Base-by-base conservation (phyloP, 1,140 invertebrate species). In the Sarcophaga bullata region DNA sequence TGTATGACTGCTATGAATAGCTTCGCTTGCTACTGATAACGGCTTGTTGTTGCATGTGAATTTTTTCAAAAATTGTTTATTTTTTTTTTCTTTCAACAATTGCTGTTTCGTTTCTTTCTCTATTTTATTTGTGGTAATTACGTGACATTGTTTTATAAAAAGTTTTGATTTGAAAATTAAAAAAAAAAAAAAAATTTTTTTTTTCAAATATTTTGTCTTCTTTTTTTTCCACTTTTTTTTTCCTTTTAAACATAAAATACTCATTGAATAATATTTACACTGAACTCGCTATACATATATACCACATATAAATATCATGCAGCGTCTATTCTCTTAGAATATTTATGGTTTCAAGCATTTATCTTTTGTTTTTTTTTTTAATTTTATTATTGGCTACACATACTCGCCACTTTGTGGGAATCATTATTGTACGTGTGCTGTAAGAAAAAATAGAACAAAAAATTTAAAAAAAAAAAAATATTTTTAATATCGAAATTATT, bases 101-200 rank as follows among this genome's bases (percentile, higher is more conserved):
- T 78, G n/a, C 13, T 52, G 1, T 78, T n/a, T 78, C 19, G 9
- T 10, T 78, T n/a, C 47, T 76, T n/a, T n/a, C 48, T 50, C 75
- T 78, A 78, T 78, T 78, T 78, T 58, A 47, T 81, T n/a, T 62
- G 37, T 17, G 54, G 80, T 68, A 81, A 81, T 81, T 81, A 68
- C 80, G 80, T 81, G 80, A 81, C 54, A 81, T 72, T 81, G 17
- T 81, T 81, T 47, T 10, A 46, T 47, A 81, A 81, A 81, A 50
- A 76, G 73, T 49, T 80, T 50, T 80, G 80, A 62, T 81, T 81
- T 81, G 62, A 37, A 47, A 81, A 72, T 46, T 17, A 10, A 8
- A 50, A 50, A 50, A 19, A n/a, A n/a, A n/a, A n/a, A n/a, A n/a
- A n/a, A n/a, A n/a, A n/a, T n/a, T n/a, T n/a, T 78, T 15, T 19